Base-by-base conservation (phyloP, 1,140 invertebrate species). In the Rhagoletis zephyria region DNA sequence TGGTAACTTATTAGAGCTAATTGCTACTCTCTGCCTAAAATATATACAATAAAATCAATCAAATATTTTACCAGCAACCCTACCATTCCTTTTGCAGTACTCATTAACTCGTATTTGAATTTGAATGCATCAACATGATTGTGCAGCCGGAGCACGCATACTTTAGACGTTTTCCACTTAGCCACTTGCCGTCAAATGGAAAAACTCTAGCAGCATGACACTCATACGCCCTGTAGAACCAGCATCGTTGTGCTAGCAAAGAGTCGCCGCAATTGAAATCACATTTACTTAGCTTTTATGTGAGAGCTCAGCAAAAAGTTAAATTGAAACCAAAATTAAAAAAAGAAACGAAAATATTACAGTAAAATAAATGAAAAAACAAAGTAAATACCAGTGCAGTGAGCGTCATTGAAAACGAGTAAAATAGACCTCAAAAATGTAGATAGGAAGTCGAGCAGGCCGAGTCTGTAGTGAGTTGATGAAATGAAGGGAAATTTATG, bases 401-500 rank as follows among this genome's bases (percentile, higher is more conserved):
- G 74, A 48, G 45, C 30, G 16, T 51, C 45, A 42, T 9, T 77
- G 45, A 51, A n/a, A 77, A 56, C 4, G 48, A 56, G 61, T 63
- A 56, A 59, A 81, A 16, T 56, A 81, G 48, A 81, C 4, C 48
- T 48, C 45, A 81, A 56, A 56, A n/a, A 30, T 56, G 74, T 48
- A 30, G 30, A 30, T 30, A 30, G 74, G 19, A 81, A 81, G 45
- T 81, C 42, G 40, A 40, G 19, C 48, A 81, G n/a, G 74, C 5
- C 45, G 48, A 81, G 51, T 81, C 74, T 2, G 74, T 51, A 56
- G 74, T 81, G 74, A 56, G 74, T 81, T 81, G 74, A 81, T n/a
- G 67, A 42, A 74, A 74, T 74, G 67, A 74, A 56, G 74, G 74
- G 56, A 51, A 59, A 81, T 81, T 81, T 81, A 92, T 92, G 91